These are phyloP conservation scores for Carabus problematicus DNA, from an alignment of 2,888 invertebrate species.

Conservation along the genomic window DNA sequence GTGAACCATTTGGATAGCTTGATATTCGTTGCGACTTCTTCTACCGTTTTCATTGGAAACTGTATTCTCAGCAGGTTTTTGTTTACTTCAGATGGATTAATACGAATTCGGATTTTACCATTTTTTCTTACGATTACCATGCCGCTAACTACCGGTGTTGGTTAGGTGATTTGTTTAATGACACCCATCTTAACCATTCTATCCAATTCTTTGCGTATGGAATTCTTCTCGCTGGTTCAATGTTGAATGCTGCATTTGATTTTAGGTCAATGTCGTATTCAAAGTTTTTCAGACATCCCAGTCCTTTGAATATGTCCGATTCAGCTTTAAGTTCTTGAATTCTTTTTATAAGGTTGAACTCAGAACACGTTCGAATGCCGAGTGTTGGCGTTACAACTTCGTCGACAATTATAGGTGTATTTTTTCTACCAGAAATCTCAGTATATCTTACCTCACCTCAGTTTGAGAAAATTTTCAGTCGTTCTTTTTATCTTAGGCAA, in stretches of 20 bases:
- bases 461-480: too few species aligned
- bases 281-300: constrained; percentile 40
- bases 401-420: not conserved
- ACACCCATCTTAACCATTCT: constrained; percentile 42
- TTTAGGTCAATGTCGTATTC: constrained; percentile 38
- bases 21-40: constrained; percentile 34
- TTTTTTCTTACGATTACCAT: constrained; percentile 44
- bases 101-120: constrained; percentile 41
- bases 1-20: constrained; percentile 39
- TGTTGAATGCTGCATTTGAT: constrained; percentile 23
- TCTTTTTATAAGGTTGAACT: constrained; percentile 6
- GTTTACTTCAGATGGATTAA: constrained; percentile 34
- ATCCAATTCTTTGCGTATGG: constrained; percentile 42
- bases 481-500: too few species aligned
- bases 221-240: constrained; percentile 38
- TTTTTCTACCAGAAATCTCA: too few species aligned
- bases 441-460: too few species aligned
- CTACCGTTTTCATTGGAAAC: constrained; percentile 35
- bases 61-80: constrained; percentile 29
- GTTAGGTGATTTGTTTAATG: constrained; percentile 38
- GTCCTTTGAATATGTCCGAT: constrained; percentile 23
- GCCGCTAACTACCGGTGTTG: constrained; percentile 44
- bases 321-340: constrained; percentile 1
- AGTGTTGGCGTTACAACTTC: not conserved
- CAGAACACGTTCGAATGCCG: not conserved